Evolutionary conservation across 2,797 vertebrate genomes (phyloP), one percentile per base, ranked within the genome.

Genomic region (Psittacula echo): DNA sequence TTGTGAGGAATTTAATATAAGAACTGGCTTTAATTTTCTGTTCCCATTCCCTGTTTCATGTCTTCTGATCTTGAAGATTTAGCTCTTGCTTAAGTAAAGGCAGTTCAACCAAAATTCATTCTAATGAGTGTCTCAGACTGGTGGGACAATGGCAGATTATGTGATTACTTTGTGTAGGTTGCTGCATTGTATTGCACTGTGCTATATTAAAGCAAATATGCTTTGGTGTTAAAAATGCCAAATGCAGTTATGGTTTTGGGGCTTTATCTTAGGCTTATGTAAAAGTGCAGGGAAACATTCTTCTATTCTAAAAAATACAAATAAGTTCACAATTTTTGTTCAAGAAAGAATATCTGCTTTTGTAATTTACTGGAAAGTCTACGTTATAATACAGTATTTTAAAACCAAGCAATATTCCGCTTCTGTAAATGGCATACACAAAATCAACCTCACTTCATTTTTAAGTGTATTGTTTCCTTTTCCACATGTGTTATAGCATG

Each of bases 371-470:
- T 74, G 56, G 24, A 75, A 87, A 58, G 44, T 37, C 11, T 21
- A 0, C 10, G 1, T 34, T 76, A 13, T 29, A 68, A 39, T 53
- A 14, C 6, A 41, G 7, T 51, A 17, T 92, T 91, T 76, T 20
- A 39, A 50, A 71, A 87, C 1, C 8, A 58, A 68, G n/a, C 34
- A 48, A 1, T 81, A 51, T 26, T 77, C 19, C 18, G 16, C 6
- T 79, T 90, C 29, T 61, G 41, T 47, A 70, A 48, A 18, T 26
- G 20, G 24, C 44, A 37, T 26, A 79, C 34, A 45, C n/a, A 71
- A 74, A 85, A 75, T 85, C 51, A 87, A 5, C 11, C 9, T 92
- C 64, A 65, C 73, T 93, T 90, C 23, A 61, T 89, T 89, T 94
- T 87, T 21, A 77, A 30, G 50, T 61, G 8, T 76, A 80, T 65